Percentiles rank a stretch among this genome's conserved stretches.
Evolutionary conservation across 2,888 invertebrate genomes (phyloP).

Genomic region (Schizaphis graminum): DNA sequence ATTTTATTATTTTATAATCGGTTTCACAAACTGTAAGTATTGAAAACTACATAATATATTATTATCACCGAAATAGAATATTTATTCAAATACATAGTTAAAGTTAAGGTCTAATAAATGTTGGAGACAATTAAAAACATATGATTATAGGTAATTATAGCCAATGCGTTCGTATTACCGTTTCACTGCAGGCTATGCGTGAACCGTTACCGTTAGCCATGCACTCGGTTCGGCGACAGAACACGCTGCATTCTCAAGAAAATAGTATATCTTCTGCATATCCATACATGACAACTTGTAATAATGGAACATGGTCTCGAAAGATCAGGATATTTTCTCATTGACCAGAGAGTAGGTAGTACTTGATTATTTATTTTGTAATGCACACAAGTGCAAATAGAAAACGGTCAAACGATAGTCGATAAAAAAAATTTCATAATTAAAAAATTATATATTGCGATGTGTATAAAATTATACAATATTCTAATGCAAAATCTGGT

Average conservation of each 20-base stretch:
- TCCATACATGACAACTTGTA: no score
- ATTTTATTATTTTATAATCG: no score
- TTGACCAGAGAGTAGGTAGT: neutral
- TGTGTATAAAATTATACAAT: neutral
- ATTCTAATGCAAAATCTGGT: neutral
- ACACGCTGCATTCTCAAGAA: no score
- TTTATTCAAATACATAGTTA: neutral
- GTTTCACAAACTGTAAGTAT: no score
- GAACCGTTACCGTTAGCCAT: neutral
- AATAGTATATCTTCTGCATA: no score
- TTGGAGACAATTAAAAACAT: neutral
- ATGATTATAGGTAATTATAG: neutral
- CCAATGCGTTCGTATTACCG: neutral
- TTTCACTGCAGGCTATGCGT: neutral
- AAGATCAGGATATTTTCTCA: no score
- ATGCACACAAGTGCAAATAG: neutral
- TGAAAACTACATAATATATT: no score
- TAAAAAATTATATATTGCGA: neutral
- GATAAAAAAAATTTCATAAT: neutral
- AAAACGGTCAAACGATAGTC: neutral
- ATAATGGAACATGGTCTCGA: no score
- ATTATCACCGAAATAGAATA: neutral
- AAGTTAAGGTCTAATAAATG: no score
- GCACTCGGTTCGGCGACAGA: no score
- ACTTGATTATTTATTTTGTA: neutral